phyloP scores from a whole-genome alignment of 2,113 vertebrate species.

The Raja brachyura region DNA sequence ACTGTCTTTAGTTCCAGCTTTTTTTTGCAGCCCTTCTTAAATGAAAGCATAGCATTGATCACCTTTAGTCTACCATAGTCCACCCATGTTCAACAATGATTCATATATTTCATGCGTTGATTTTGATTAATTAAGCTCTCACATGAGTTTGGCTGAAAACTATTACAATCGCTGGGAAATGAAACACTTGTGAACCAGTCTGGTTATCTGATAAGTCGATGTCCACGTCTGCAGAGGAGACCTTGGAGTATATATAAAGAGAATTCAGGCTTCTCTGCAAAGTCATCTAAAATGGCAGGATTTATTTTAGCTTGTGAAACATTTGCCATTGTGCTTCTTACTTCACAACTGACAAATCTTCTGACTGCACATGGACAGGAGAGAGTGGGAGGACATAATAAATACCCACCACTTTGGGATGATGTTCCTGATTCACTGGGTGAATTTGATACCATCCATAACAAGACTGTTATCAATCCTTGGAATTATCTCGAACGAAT shows the following conservation, averaged over 20 bases:
- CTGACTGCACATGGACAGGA: constrained; percentile 40
- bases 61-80: too few species aligned
- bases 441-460: constrained; percentile 49
- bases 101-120: not conserved
- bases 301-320: not conserved
- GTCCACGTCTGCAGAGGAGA: not conserved
- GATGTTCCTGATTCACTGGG: constrained; percentile 47
- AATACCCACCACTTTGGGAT: constrained; percentile 62
- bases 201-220: not conserved
- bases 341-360: not conserved
- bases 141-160: not conserved
- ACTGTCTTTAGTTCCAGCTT: too few species aligned
- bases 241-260: not conserved
- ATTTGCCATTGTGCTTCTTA: not conserved
- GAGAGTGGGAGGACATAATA: constrained; percentile 42
- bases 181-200: constrained; percentile 26
- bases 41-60: too few species aligned
- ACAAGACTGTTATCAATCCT: constrained; percentile 53
- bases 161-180: constrained; percentile 4
- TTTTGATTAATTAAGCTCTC: not conserved
- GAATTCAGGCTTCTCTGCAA: not conserved
- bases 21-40: too few species aligned
- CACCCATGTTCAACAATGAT: too few species aligned
- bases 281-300: not conserved
- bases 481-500: constrained; percentile 68